Base-by-base conservation (phyloP, 2,113 vertebrate species). In the Collichthys lucidus region DNA sequence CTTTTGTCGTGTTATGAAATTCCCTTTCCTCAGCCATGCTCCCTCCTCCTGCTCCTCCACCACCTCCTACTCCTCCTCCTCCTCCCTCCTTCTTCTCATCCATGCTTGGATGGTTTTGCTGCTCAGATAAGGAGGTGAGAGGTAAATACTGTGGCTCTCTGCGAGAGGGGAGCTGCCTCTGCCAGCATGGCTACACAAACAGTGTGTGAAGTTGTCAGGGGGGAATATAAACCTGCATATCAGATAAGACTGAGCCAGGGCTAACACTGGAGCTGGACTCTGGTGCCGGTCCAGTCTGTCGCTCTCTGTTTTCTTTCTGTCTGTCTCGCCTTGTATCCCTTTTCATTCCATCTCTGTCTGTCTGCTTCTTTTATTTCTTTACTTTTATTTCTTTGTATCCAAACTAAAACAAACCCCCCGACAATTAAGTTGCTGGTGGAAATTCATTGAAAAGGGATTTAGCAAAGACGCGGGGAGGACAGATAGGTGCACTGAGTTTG, bases 51-150 rank as follows among this genome's bases (percentile, higher is more conserved):
- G n/a, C 46, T 29, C 31, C 53, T n/a, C n/a, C 31, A 42, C 5
- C 1, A 4, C 5, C 5, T 5, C 2, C 31, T n/a, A n/a, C 5
- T 7, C 6, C 31, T 35, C 6, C 46, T 55, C 31, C 49, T 26
- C 42, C 26, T 40, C 59, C 65, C 26, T 14, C 47, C 69, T 42
- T 42, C 64, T 31, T 24, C n/a, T 82, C 57, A 66, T 55, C 47
- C 81, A 60, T 79, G 83, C 84, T 84, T 74, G 47, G 74, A 68
- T 87, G 89, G 72, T 73, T 81, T 66, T 69, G 80, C 74, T 82
- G 31, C 57, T 71, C 83, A 93, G 93, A 95, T 94, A 94, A 91
- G 92, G 81, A 94, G 91, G 92, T 92, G 92, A 92, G 90, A 93
- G 88, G 81, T 91, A 92, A 93, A 93, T 88, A 91, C 64, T 69